Conservation (phyloP, 2,113 vertebrate species). For the Eptesicus fuscus region DNA sequence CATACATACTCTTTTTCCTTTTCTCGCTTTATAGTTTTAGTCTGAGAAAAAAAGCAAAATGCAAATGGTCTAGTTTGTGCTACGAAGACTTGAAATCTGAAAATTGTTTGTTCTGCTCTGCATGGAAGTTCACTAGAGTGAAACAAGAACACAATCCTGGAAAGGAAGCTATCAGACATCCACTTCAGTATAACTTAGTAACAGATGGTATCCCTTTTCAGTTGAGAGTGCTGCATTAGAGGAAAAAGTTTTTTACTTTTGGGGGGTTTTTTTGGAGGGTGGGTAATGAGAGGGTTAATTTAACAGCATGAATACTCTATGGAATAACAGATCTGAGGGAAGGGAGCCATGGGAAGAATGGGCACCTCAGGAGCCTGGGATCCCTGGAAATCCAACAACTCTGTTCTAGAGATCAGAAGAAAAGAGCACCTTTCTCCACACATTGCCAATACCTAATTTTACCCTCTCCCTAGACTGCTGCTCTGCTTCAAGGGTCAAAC, state of each 20-base stretch:
- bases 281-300: not conserved
- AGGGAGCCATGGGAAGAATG: not conserved
- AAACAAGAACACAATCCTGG: conserved; percentile 23
- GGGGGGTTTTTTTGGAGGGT: not conserved
- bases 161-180: not conserved
- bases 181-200: not conserved
- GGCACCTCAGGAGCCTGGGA: not conserved
- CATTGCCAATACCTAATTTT: not conserved
- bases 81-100: conserved; percentile 20
- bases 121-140: not conserved
- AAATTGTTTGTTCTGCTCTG: not conserved
- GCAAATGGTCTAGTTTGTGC: not conserved
- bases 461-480: not conserved
- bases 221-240: not conserved
- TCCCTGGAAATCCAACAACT: not conserved
- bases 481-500: not conserved
- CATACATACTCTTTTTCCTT: not conserved
- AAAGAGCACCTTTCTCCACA: not conserved
- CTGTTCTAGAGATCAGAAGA: not conserved
- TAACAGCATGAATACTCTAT: not conserved
- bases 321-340: not conserved
- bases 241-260: not conserved
- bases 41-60: not conserved
- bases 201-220: not conserved
- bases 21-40: not conserved